Conservation (phyloP, 2,888 invertebrate genomes). For the Craniophora ligustri region DNA sequence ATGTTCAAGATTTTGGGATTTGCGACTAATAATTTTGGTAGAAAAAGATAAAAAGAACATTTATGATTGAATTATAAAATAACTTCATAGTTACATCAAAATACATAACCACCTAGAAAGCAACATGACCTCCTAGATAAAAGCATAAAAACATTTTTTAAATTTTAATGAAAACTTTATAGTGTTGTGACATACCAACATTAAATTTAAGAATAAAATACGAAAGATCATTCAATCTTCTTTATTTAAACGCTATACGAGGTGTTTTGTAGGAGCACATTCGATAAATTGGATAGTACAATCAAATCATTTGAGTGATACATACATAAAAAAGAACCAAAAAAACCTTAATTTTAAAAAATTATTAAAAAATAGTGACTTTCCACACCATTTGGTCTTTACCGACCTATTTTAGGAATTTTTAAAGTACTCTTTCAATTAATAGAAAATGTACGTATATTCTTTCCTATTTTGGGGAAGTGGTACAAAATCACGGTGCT, state of each 20-base stretch:
- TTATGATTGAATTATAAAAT: too few relatives aligned
- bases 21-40: too few relatives aligned
- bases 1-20: too few relatives aligned
- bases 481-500: too few relatives aligned
- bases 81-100: not conserved
- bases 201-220: slow-evolving; percentile 1
- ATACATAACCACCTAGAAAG: slow-evolving; percentile 20
- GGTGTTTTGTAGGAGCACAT: slow-evolving; percentile 61
- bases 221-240: slow-evolving; percentile 28
- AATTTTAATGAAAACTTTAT: not conserved
- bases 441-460: slow-evolving; percentile 62
- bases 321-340: slow-evolving; percentile 63
- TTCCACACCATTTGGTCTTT: slow-evolving; percentile 32
- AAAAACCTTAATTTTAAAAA: slow-evolving; percentile 55
- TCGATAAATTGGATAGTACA: slow-evolving; percentile 61
- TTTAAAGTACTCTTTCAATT: slow-evolving; percentile 45
- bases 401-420: slow-evolving; percentile 19
- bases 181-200: not conserved
- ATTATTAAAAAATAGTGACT: slow-evolving; percentile 27
- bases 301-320: slow-evolving; percentile 67
- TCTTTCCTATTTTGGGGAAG: too few relatives aligned
- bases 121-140: not conserved
- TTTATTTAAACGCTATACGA: slow-evolving; percentile 58
- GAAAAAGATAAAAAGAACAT: not conserved
- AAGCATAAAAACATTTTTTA: too few relatives aligned